Evolutionary conservation across 2,113 vertebrate species (phyloP), one percentile per base, ranked within the genome.

Genomic region (Alligator mississippiensis): DNA sequence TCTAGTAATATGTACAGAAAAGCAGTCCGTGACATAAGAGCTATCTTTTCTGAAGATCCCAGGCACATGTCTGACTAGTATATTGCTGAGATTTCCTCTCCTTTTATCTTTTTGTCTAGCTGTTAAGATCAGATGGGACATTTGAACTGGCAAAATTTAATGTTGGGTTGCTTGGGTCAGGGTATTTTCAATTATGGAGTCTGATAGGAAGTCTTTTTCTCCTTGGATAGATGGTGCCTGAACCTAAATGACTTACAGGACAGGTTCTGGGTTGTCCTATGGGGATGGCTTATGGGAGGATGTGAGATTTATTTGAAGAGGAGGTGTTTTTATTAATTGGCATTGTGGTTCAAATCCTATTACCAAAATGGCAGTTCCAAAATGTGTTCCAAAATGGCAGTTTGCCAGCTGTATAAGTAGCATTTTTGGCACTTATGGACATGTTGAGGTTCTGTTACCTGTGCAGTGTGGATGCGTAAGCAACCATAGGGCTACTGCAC

Each of bases 111-210:
- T 57, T 28, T 19, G 34, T 18, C 11, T n/a, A 8, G n/a, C 80
- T 76, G 21, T 24, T 25, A 2, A 90, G 82, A 80, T 74, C 58
- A 74, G 27, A n/a, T 80, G 82, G 38, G 38, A 25, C 30, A 47
- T 70, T 14, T 70, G 82, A 85, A 6, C 70, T 90, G 90, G 18
- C 90, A 90, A 80, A 15, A 91, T 90, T 86, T 21, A 61, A 96
- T 87, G 89, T 77, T 0, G 0, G 63, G 34, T 59, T 87, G 63
- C 93, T 90, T 28, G 2, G 34, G 68, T 85, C 80, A 62, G 88
- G 80, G 82, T 62, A 80, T 72, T 80, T 62, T 70, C 82, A 47
- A 16, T 59, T 79, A 90, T 68, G 77, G 80, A 30, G 80, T 96
- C 85, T 81, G 89, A 85, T 80, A 0, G 83, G 80, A 9, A 11